Percentiles rank a stretch among this genome's conserved stretches.
These are phyloP conservation scores for Hirundichthys speculiger DNA, from an alignment of 2,113 vertebrate species.

Conservation along the genomic window DNA sequence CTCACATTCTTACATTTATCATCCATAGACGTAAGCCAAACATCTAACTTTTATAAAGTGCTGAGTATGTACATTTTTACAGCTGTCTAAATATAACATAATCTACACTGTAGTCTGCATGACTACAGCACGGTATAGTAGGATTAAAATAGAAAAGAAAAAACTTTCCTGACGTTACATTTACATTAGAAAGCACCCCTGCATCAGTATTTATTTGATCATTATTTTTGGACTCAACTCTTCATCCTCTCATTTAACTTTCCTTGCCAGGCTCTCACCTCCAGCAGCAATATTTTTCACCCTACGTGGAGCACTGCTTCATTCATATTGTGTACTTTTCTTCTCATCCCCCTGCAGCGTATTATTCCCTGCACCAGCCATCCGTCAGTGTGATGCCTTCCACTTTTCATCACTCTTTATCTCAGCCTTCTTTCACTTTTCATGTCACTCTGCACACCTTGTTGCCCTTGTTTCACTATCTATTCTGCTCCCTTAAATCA, in stretches of 20 bases:
- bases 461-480: conserved; percentile 11
- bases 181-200: neutral
- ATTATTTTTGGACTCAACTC: conserved; percentile 11
- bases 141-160: too few relatives aligned
- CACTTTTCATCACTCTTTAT: conserved; percentile 48
- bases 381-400: conserved; percentile 33
- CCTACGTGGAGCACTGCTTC: conserved; percentile 23
- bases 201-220: conserved; percentile 36
- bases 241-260: conserved; percentile 23
- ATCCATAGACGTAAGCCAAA: too few relatives aligned
- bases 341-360: conserved; percentile 29
- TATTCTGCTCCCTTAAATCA: conserved; percentile 22
- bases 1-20: too few relatives aligned
- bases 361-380: conserved; percentile 47
- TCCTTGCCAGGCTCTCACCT: conserved; percentile 29
- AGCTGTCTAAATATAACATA: too few relatives aligned
- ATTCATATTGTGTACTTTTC: conserved; percentile 43
- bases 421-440: conserved; percentile 25
- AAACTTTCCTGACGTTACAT: too few relatives aligned
- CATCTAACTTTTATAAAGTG: too few relatives aligned
- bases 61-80: too few relatives aligned
- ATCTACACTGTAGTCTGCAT: too few relatives aligned
- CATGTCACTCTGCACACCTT: conserved; percentile 41
- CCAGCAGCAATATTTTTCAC: conserved; percentile 49
- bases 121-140: too few relatives aligned